phyloP scores from a whole-genome alignment of 2,888 invertebrate species.

The Cheilosia soror region DNA sequence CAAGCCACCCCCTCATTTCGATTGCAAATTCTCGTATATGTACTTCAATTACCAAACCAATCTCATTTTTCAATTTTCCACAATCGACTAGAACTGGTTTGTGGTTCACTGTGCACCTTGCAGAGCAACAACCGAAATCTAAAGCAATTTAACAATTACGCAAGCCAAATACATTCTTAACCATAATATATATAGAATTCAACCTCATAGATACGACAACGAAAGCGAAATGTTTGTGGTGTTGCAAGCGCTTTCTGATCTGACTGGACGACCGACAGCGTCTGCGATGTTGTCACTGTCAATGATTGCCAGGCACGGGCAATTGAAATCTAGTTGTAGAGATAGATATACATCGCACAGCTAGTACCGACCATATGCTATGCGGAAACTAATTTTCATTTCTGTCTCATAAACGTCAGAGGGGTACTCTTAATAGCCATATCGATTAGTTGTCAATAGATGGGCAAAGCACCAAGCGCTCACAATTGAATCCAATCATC shows the following conservation, averaged over 20 bases:
- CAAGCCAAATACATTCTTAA: constrained; percentile 38
- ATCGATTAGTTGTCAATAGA: constrained; percentile 63
- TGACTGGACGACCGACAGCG: constrained; percentile 23
- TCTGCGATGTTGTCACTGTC: constrained; percentile 41
- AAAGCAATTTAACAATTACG: constrained; percentile 40
- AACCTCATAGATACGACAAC: background rate
- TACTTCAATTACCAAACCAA: constrained; percentile 21
- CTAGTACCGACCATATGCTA: constrained; percentile 14
- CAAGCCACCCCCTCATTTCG: constrained; percentile 16
- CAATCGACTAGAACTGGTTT: constrained; percentile 28
- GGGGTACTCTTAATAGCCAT: constrained; percentile 21
- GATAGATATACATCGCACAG: too few relatives aligned
- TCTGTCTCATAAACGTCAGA: constrained; percentile 66
- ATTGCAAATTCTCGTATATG: constrained; percentile 14
- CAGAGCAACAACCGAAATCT: constrained; percentile 21
- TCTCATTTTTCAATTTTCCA: constrained; percentile 34
- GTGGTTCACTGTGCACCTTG: constrained; percentile 45
- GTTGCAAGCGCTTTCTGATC: constrained; percentile 18
- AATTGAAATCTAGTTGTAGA: constrained; percentile 1
- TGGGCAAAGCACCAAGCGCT: constrained; percentile 27
- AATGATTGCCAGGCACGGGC: constrained; percentile 4
- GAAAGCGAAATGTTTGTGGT: constrained; percentile 42
- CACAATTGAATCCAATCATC: constrained; percentile 49
- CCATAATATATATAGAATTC: constrained; percentile 12
- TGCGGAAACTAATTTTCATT: constrained; percentile 63